A percentile compares a stretch with the other conserved stretches of the same genome.
These are phyloP conservation scores for Drosophila sucinea DNA, from an alignment of 1,140 invertebrate species.

Conservation along the genomic window DNA sequence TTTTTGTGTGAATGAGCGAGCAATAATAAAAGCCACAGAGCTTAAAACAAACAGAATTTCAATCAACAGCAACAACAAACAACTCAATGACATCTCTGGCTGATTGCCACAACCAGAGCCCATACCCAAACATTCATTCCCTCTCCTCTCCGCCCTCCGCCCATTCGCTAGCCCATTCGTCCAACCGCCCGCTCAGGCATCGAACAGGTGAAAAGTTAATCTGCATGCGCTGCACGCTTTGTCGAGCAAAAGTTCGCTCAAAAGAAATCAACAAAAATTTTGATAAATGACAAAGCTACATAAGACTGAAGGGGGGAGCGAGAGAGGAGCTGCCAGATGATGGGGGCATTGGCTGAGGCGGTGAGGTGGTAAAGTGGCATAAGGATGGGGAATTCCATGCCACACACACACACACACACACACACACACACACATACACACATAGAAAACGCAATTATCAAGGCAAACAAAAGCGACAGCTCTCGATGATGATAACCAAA, in stretches of 20 bases:
- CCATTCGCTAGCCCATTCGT: constrained; percentile 1
- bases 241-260: constrained; percentile 64
- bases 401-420: constrained; percentile 31
- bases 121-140: not conserved
- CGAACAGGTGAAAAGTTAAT: constrained; percentile 78
- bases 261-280: constrained; percentile 62
- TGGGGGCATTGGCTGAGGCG: not conserved
- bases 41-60: constrained; percentile 80
- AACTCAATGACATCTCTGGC: constrained; percentile 70
- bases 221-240: constrained; percentile 79
- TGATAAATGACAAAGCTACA: constrained; percentile 68
- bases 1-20: constrained; percentile 72
- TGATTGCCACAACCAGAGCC: constrained; percentile 56
- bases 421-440: constrained; percentile 34
- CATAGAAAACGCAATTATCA: constrained; percentile 77
- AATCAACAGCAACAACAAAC: constrained; percentile 67
- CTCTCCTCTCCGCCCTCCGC: not conserved
- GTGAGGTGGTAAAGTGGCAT: constrained; percentile 7
- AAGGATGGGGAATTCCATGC: not conserved
- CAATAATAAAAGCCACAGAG: constrained; percentile 69
- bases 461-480: constrained; percentile 78
- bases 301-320: not conserved
- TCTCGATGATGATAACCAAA: constrained; percentile 67
- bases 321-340: not conserved
- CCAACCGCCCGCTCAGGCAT: not conserved